Base-by-base conservation (phyloP, 2,888 invertebrate genomes). In the Plagodis pulveraria region DNA sequence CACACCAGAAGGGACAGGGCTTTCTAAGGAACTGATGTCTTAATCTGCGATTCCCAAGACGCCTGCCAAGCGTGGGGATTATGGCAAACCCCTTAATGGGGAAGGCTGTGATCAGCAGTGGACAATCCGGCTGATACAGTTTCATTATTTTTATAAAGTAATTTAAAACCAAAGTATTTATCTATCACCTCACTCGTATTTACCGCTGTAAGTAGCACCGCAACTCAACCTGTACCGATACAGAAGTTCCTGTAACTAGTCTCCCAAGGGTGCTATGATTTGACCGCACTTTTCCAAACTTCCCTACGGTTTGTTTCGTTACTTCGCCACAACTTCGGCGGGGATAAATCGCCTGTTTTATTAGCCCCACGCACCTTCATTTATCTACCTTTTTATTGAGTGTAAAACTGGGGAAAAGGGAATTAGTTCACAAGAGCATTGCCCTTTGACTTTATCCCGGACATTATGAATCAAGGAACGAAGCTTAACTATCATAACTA, bases 281-380 rank as follows among this genome's bases (percentile, higher is more conserved):
- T 83, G 87, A 84, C 88, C 89, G 80, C 84, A 79, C 83, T 83
- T 80, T 77, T 74, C 75, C 78, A 76, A 86, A 84, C 79, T 87
- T 83, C 73, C 67, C 74, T 53, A 68, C 64, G 69, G 67, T 70
- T 78, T 80, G 81, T 82, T 83, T 77, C 72, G 73, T 68, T 76
- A 74, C 77, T 72, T 61, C 60, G 56, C 66, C 65, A 66, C 73
- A 74, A 71, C 70, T 77, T 74, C 69, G 65, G 65, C 35, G 69
- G 61, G 66, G 73, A 79, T 78, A 83, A 78, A 82, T 82, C 74
- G 75, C 66, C 63, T 65, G 57, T 73, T 81, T 83, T 82, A 83
- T 80, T 75, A 77, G 77, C 69, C 70, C 61, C 64, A 56, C 64
- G 59, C 67, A 70, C 76, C 77, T 77, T 76, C 74, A 75, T 80